Conservation (phyloP, 2,888 invertebrate genomes). For the Lumbricus terrestris region DNA sequence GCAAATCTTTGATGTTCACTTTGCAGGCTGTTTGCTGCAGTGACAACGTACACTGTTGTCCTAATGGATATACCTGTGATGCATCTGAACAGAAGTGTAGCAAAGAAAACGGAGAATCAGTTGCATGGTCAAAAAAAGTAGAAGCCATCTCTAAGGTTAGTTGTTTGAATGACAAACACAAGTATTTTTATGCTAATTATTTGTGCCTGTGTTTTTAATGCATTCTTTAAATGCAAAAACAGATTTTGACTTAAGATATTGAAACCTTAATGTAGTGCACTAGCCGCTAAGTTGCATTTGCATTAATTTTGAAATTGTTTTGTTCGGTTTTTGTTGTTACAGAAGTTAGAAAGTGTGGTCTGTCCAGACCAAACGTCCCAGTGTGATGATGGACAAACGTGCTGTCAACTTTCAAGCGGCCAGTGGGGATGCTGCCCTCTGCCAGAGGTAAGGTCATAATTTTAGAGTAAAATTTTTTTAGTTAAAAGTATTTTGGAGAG, state of each 20-base stretch:
- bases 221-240: no score
- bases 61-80: not conserved
- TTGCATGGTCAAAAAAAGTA: not conserved
- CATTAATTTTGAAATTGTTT: not conserved
- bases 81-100: not conserved
- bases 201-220: no score
- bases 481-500: not conserved
- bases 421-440: conserved; percentile 53
- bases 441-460: not conserved
- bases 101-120: not conserved
- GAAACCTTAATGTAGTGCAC: no score
- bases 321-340: not conserved
- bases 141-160: not conserved
- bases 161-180: not conserved
- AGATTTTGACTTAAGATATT: no score
- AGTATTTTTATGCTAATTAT: not conserved
- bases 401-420: conserved; percentile 45
- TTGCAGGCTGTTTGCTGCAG: not conserved
- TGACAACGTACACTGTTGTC: not conserved
- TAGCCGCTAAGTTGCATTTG: no score
- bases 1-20: not conserved
- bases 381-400: conserved; percentile 46
- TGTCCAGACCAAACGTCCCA: conserved; percentile 33
- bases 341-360: not conserved
- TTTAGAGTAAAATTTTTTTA: not conserved